Evolutionary conservation across 2,888 invertebrate species (phyloP).

Genomic region (Acanthosepion esculentum): DNA sequence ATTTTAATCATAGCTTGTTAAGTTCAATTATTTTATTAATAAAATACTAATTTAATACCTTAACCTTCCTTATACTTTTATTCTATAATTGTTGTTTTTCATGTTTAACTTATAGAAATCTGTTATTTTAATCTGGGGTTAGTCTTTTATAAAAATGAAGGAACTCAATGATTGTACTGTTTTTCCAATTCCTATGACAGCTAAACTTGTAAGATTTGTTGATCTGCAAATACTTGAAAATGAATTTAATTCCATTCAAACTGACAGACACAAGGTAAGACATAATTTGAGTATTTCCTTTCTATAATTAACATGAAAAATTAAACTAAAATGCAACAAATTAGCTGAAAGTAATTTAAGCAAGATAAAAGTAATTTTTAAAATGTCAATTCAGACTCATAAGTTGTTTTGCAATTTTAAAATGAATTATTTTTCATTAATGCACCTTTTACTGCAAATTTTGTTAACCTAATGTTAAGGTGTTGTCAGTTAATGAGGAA

Average conservation of each 20-base stretch:
- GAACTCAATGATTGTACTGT: background rate
- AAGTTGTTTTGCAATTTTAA: too few species aligned
- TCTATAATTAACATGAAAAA: background rate
- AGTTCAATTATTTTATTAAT: background rate
- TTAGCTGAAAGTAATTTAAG: too few species aligned
- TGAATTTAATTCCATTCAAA: background rate
- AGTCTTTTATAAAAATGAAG: background rate
- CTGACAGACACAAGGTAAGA: background rate
- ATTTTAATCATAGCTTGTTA: background rate
- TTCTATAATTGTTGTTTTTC: background rate
- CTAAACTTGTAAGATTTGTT: background rate
- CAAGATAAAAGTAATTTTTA: background rate
- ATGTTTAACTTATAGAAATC: background rate
- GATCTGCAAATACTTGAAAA: background rate
- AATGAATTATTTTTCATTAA: too few species aligned
- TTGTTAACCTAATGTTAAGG: too few species aligned
- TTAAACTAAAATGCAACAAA: too few species aligned
- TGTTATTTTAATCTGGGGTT: background rate
- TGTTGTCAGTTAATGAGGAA: too few species aligned
- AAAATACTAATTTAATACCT: background rate
- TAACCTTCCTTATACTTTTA: background rate
- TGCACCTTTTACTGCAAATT: too few species aligned
- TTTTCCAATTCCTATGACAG: background rate
- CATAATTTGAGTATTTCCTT: background rate
- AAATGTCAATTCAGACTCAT: too few species aligned